A percentile compares a stretch with the other conserved stretches of the same genome.
Evolutionary conservation across 2,113 vertebrate genomes (phyloP).

Genomic region (Tonatia bakeri): DNA sequence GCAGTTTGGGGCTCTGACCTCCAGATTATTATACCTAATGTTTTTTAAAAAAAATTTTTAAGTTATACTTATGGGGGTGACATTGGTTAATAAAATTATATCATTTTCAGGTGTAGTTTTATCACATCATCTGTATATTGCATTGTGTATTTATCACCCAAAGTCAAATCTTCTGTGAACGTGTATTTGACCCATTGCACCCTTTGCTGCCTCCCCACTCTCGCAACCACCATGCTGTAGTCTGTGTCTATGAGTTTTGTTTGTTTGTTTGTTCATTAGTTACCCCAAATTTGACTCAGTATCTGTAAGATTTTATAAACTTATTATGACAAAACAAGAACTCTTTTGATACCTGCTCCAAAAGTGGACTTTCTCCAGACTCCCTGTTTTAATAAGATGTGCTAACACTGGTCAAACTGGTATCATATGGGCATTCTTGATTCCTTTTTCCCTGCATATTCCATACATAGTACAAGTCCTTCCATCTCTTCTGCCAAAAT

Average conservation of each 20-base stretch:
- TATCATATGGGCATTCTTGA: neutral
- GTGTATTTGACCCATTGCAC: neutral
- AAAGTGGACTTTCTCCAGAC: neutral
- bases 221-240: neutral
- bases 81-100: neutral
- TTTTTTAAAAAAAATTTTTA: neutral
- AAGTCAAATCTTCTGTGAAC: neutral
- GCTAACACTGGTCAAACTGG: neutral
- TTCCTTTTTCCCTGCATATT: neutral
- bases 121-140: neutral
- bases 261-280: neutral
- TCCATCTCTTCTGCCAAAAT: neutral
- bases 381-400: neutral
- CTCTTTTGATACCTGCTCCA: neutral
- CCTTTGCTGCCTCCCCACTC: neutral
- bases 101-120: neutral
- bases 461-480: neutral
- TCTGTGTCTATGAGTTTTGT: neutral
- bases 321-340: neutral
- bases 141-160: neutral
- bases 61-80: neutral
- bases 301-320: neutral
- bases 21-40: neutral
- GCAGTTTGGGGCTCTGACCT: neutral
- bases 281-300: neutral